These are phyloP conservation scores for Bufo bufo DNA, from an alignment of 2,113 vertebrate genomes.

Conservation along the genomic window DNA sequence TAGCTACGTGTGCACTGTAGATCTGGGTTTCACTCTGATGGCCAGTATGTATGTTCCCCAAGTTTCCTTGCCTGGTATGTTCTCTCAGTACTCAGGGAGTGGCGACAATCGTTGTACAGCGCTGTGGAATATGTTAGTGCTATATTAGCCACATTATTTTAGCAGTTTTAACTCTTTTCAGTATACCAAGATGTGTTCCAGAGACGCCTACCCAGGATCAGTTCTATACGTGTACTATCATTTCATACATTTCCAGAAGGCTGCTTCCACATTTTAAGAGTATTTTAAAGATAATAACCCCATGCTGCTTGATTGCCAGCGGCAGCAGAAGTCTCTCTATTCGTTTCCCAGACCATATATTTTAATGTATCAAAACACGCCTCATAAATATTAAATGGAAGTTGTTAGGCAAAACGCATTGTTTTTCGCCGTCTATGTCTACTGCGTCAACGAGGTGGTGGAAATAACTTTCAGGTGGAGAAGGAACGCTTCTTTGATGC, in stretches of 20 bases:
- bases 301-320: slow-evolving; percentile 19
- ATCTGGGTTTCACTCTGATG: no score
- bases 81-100: no score
- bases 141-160: background rate
- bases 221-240: background rate
- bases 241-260: background rate
- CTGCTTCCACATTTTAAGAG: background rate
- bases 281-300: slow-evolving; percentile 32
- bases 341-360: slow-evolving; percentile 33
- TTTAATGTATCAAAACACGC: slow-evolving; percentile 38
- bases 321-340: slow-evolving; percentile 24
- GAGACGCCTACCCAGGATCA: background rate
- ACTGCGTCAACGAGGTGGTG: background rate
- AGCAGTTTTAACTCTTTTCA: background rate
- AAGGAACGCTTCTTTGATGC: slow-evolving; percentile 38
- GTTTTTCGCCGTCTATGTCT: slow-evolving; percentile 23
- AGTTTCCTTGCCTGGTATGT: no score
- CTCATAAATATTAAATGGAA: slow-evolving; percentile 26
- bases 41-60: no score
- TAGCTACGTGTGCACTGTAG: no score
- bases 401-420: slow-evolving; percentile 32
- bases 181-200: background rate
- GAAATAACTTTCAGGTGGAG: slow-evolving; percentile 16
- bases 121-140: background rate
- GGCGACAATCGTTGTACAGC: background rate